Evolutionary conservation across 1,140 invertebrate genomes (phyloP), one percentile per base, ranked within the genome.

Genomic region (Zaprionus nigranus): DNA sequence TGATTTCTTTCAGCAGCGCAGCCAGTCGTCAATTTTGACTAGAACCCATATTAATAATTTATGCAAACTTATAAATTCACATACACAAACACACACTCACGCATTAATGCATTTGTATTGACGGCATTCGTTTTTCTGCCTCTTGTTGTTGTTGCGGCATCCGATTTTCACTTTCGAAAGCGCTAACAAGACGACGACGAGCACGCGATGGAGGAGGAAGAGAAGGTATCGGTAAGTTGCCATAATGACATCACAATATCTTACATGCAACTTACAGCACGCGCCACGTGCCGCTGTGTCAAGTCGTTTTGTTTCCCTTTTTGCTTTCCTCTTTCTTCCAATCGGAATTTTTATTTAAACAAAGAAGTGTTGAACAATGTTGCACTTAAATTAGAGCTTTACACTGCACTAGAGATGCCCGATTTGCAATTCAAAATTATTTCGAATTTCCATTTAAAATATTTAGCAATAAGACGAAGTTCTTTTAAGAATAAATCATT

Each of bases 81-180:
- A 20, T 11, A 51, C 20, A n/a, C 15, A 40, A 4, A 40, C 38
- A 12, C 20, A 51, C 46, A 51, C 43, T 20, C 17, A 22, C 46
- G 20, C 20, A 51, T 11, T 34, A 9, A 34, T 11, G 30, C 30
- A 34, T 34, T 20, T 49, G n/a, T 34, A 34, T 34, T 34, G 30
- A 11, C 28, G 38, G 30, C 20, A 38, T 59, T 22, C 22, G 46
- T 12, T 36, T 59, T 56, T 79, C 57, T 60, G 59, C 43, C 30
- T 49, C 60, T n/a, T 46, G 38, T 15, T 34, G 66, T 26, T 38
- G 26, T 46, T 60, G 67, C 75, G 63, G 61, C 81, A 79, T 63
- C 81, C 36, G 40, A 71, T 83, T 82, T 82, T 84, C 81, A 82
- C 81, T 82, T 82, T 82, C 77, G 81, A 84, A 84, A 84, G 75